These are phyloP conservation scores for Pygoscelis adeliae DNA, from an alignment of 2,113 vertebrate species.

Conservation along the genomic window DNA sequence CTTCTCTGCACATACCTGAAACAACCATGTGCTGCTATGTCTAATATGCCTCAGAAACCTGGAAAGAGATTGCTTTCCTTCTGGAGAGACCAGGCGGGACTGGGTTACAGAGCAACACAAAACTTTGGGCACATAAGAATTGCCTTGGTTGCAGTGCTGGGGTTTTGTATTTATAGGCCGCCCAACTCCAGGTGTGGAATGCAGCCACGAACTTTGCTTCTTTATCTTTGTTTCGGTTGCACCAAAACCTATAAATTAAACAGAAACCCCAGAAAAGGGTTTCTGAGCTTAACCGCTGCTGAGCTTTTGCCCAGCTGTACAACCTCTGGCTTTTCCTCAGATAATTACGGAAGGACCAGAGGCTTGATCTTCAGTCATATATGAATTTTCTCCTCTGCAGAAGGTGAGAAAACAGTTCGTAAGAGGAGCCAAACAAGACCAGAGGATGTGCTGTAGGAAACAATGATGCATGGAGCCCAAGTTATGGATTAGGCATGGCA, in stretches of 20 bases:
- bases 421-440: neutral
- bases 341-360: slow-evolving; percentile 2
- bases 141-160: neutral
- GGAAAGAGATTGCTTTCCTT: neutral
- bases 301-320: neutral
- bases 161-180: neutral
- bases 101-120: neutral
- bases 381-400: neutral
- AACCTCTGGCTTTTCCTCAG: neutral
- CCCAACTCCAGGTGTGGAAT: neutral
- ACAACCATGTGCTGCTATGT: neutral
- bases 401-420: neutral
- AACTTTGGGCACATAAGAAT: neutral
- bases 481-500: neutral
- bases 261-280: neutral
- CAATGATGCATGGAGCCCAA: neutral
- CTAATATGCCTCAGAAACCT: neutral
- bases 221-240: slow-evolving; percentile 15
- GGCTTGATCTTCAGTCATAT: neutral
- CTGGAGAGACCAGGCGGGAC: neutral
- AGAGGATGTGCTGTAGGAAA: neutral
- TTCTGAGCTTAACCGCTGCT: neutral
- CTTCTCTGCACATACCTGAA: neutral
- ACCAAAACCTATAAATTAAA: slow-evolving; percentile 28
- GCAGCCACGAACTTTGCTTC: neutral